phyloP scores from a whole-genome alignment of 1,140 invertebrate genomes.

The Anagrus nilaparvatae region DNA sequence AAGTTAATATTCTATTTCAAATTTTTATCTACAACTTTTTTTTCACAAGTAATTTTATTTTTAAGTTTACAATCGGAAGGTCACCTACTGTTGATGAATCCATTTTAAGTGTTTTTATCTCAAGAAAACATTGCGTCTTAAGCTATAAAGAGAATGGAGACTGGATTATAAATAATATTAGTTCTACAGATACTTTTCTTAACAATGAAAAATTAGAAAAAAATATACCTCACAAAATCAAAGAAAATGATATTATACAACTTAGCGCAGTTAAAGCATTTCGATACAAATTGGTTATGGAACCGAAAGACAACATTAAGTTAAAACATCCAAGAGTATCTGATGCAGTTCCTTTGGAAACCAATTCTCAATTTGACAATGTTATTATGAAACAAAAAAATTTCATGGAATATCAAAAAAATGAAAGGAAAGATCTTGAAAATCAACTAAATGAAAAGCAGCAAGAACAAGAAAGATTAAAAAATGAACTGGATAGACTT shows the following conservation, averaged over 20 bases:
- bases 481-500: conserved; percentile 38
- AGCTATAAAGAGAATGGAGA: conserved; percentile 25
- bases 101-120: conserved; percentile 41
- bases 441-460: conserved; percentile 37
- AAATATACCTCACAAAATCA: conserved; percentile 28
- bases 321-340: conserved; percentile 37
- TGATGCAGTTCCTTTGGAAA: too few species aligned
- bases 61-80: conserved; percentile 45
- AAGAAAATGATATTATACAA: conserved; percentile 40
- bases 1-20: background rate
- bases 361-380: conserved; percentile 25
- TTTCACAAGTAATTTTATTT: conserved; percentile 13
- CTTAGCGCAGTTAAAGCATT: conserved; percentile 38
- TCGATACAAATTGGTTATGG: conserved; percentile 37
- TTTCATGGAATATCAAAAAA: conserved; percentile 42
- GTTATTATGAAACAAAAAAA: conserved; percentile 40
- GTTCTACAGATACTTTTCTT: conserved; percentile 40
- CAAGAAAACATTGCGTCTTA: conserved; percentile 44
- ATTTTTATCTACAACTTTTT: background rate
- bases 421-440: conserved; percentile 38
- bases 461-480: conserved; percentile 40
- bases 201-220: conserved; percentile 36
- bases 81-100: conserved; percentile 35
- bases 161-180: conserved; percentile 38
- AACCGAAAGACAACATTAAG: conserved; percentile 17